Evolutionary conservation across 2,888 invertebrate species (phyloP), one percentile per base, ranked within the genome.

Genomic region (Cinara cedri): DNA sequence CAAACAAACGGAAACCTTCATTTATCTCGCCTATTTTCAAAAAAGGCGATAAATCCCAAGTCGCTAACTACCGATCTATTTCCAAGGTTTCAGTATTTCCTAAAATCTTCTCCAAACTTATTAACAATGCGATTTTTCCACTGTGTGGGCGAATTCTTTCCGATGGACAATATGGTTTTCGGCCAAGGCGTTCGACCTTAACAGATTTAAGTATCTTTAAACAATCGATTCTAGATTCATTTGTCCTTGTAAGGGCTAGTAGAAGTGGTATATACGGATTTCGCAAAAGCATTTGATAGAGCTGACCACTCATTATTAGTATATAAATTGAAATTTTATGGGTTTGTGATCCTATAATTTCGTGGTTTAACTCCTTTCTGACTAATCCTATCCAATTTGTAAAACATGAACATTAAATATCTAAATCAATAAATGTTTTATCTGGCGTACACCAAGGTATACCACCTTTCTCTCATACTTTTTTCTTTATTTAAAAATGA

Each of bases 1-100:
- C 44, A 44, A 44, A 44, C 6, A 44, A 9, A 9, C 10, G 6
- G 44, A 44, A 44, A 10, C 14, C 14, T 54, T 54, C 19, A 54
- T 54, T 54, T 54, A 54, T 54, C 54, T 54, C 54, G 14, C 16
- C 54, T 54, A 54, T 54, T 54, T 54, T 9, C 19, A 54, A 54
- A 54, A 54, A 54, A 54, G 54, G 54, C 14, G 54, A 54, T 54
- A 54, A 54, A 54, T 54, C 54, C 14, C 54, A 54, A 54, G 54
- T 19, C n/a, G n/a, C n/a, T 54, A 10, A 54, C 14, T 54, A 54
- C 14, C 54, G 54, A 54, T 14, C 54, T n/a, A 54, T 54, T 16
- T 54, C 54, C 14, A 54, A 54, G 19, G 14, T 54, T n/a, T 54
- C 54, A 54, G 14, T 54, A 10, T 16, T 54, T 54, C 6, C 54